These are phyloP conservation scores for Tenthredo amoena DNA, from an alignment of 2,888 invertebrate genomes.

Conservation along the genomic window DNA sequence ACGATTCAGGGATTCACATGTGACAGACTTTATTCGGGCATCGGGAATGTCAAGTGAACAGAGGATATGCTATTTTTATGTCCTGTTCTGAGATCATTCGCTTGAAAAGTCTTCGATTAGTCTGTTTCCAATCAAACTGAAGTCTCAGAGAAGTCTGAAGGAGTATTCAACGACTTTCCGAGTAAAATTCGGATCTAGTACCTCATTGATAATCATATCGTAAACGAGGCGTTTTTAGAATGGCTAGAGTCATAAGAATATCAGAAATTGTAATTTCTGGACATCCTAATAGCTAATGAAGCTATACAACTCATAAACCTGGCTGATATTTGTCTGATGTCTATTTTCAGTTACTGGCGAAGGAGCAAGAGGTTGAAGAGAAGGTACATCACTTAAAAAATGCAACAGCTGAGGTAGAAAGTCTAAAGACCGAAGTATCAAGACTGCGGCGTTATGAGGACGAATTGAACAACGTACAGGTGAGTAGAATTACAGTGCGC, in stretches of 20 bases:
- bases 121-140: not conserved
- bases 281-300: not conserved
- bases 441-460: conserved; percentile 84
- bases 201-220: not conserved
- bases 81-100: no score
- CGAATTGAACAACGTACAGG: conserved; percentile 84
- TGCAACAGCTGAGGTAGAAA: conserved; percentile 81
- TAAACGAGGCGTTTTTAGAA: not conserved
- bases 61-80: not conserved
- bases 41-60: not conserved
- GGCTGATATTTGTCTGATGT: conserved; percentile 8
- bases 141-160: not conserved
- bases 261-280: not conserved
- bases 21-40: not conserved
- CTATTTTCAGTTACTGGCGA: conserved; percentile 74
- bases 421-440: conserved; percentile 82
- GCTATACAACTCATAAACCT: not conserved
- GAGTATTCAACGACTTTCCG: not conserved
- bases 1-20: not conserved
- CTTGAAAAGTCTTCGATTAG: not conserved
- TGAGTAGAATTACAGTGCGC: conserved; percentile 70
- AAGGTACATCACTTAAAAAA: conserved; percentile 82
- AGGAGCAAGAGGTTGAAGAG: conserved; percentile 82
- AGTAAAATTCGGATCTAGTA: not conserved
- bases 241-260: not conserved